Base-by-base conservation (phyloP, 2,888 invertebrate genomes). In the Athalia circularis region DNA sequence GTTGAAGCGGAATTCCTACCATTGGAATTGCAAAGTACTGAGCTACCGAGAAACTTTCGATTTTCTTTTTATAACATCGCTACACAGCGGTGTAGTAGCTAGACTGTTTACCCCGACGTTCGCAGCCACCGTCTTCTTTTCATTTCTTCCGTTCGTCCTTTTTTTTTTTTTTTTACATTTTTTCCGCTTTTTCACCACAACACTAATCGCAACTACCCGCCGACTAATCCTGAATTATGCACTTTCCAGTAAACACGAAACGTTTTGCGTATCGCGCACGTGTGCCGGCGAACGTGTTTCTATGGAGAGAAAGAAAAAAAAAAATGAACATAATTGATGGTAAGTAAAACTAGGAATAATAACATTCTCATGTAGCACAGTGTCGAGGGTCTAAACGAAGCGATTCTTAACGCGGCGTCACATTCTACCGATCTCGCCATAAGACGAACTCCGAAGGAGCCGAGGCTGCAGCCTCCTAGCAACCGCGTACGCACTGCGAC, bases 211-310 rank as follows among this genome's bases (percentile, higher is more conserved):
- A 57, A 72, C 57, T 15, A 9, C 54, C 52, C 52, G 68, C 68
- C 68, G n/a, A 43, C 11, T 72, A 72, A 72, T 72, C 57, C 72
- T 72, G 72, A 72, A 72, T 59, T 72, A 72, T 72, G 59, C 59
- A 59, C 59, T 59, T 72, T 8, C 47, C 47, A 3, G 65, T 13
- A 48, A 48, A 47, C 9, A 59, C 15, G 29, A 6, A 48, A 29
- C 29, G 29, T 29, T 29, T 29, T 65, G 65, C 65, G 9, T 5
- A 15, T 50, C 50, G 54, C 45, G 54, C 9, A 11, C 68, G 47
- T 6, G 54, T 15, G 13, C 11, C 13, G n/a, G 54, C 52, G 43
- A 43, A 68, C 47, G 5, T 43, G 29, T 8, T 15, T 52, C n/a
- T 54, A 48, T 62, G 13, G 5, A 11, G 11, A 59, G n/a, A 59